Base-by-base conservation (phyloP, 1,140 invertebrate genomes). In the Cydia splendana region DNA sequence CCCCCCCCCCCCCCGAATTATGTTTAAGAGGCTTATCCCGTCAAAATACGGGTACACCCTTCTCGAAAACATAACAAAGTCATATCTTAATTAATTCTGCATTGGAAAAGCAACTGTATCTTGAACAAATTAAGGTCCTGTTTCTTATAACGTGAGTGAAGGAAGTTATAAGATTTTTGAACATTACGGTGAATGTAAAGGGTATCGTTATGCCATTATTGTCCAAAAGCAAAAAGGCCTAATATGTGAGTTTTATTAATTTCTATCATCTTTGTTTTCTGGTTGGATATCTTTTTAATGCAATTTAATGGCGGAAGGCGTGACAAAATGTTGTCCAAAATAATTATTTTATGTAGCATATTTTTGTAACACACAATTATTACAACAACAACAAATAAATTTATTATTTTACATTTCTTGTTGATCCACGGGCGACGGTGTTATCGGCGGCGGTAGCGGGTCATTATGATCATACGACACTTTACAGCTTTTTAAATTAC, bases 21-120 rank as follows among this genome's bases (percentile, higher is more conserved):
- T 53, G n/a, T 53, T 53, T 53, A 53, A 53, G 51, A 53, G 51
- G 51, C 51, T 53, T 18, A 53, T 53, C 51, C 51, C 51, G 51
- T 12, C 51, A 53, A 53, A 53, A 53, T 18, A 53, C n/a, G 51
- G 51, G 51, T 53, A n/a, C 51, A 53, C 51, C 6, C 15, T 53
- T 18, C n/a, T n/a, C n/a, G 0, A 6, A 18, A 53, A 6, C 12
- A 53, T n/a, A 5, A 53, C 10, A 53, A 53, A n/a, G 51, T 18
- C 15, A 7, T 18, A 53, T n/a, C n/a, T 18, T 18, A 10, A 53
- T 53, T 0, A 2, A 7, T n/a, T 53, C 13, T 13, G 1, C n/a
- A 53, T 53, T 53, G 15, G 5, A 53, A 53, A 18, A 7, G 5
- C 51, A 7, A 53, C n/a, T 53, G 1, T 3, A 53, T 7, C n/a